phyloP scores from a whole-genome alignment of 2,888 invertebrate species.

The Stenodema calcarata region DNA sequence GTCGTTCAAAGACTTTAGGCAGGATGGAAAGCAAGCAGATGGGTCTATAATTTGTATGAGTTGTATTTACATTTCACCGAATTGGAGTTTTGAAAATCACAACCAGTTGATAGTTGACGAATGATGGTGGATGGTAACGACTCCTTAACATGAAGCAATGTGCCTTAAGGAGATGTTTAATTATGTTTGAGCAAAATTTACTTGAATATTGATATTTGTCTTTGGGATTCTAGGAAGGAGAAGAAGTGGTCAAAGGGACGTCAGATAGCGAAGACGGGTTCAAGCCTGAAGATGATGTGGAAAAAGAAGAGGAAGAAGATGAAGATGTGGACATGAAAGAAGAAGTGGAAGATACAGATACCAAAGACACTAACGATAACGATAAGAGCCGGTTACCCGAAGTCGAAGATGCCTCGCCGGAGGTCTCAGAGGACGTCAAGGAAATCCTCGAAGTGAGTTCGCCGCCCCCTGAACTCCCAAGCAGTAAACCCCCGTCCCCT shows the following conservation, averaged over 20 bases:
- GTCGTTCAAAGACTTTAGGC: too few species aligned
- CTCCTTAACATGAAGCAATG: too few species aligned
- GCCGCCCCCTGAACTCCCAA: neutral
- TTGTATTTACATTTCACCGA: too few species aligned
- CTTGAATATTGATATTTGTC: too few species aligned
- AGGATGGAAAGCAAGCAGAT: too few species aligned
- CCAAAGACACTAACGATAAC: conserved; percentile 56
- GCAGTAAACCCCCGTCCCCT: conserved; percentile 18
- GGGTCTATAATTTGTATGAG: too few species aligned
- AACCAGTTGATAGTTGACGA: too few species aligned
- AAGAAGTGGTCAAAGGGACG: neutral
- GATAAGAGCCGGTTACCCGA: conserved; percentile 25
- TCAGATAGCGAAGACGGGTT: conserved; percentile 26
- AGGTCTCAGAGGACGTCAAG: neutral
- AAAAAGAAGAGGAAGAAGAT: conserved; percentile 61
- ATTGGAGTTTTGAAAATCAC: too few species aligned
- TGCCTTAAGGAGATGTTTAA: too few species aligned
- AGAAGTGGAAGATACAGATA: conserved; percentile 32
- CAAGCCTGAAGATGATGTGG: conserved; percentile 32
- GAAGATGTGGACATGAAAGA: conserved; percentile 53
- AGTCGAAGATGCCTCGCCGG: neutral
- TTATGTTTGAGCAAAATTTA: too few species aligned
- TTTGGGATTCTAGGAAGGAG: neutral
- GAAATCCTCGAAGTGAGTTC: neutral
- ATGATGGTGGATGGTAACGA: too few species aligned